Evolutionary conservation across 2,888 invertebrate genomes (phyloP).

Genomic region (Microctonus brassicae): DNA sequence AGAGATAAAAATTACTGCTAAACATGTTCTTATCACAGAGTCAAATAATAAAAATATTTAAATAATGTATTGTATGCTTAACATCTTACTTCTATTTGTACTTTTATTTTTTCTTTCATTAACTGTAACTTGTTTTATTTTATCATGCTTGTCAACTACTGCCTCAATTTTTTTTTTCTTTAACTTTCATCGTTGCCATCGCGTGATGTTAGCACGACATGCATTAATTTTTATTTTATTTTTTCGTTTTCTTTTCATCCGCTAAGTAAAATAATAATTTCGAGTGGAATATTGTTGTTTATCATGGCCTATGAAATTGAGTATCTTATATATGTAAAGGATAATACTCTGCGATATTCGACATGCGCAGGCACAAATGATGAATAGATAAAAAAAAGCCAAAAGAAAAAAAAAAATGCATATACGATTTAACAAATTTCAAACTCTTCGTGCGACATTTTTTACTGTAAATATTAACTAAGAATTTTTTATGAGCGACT

Average conservation of each 20-base stretch:
- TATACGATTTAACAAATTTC: conserved; percentile 7
- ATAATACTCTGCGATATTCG: conserved; percentile 36
- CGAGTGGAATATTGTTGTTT: neutral
- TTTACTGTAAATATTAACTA: conserved; percentile 52
- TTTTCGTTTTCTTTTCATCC: neutral
- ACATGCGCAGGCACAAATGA: conserved; percentile 37
- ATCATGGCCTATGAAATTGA: neutral
- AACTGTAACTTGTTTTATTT: neutral
- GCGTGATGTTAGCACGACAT: neutral
- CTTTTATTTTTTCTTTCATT: neutral
- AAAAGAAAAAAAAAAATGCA: conserved; percentile 28
- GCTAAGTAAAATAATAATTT: neutral
- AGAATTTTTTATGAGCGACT: conserved; percentile 54
- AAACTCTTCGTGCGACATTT: conserved; percentile 40
- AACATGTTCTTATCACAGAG: conserved; percentile 30
- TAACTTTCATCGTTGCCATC: neutral
- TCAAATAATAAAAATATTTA: neutral
- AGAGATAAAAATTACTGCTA: conserved; percentile 4
- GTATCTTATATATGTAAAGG: neutral
- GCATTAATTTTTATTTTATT: neutral
- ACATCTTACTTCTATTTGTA: neutral
- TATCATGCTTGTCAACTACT: neutral
- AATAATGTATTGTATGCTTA: neutral
- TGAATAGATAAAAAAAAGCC: conserved; percentile 32
- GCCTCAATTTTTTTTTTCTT: neutral